phyloP scores from a whole-genome alignment of 2,113 vertebrate species.

The Capra hircus region DNA sequence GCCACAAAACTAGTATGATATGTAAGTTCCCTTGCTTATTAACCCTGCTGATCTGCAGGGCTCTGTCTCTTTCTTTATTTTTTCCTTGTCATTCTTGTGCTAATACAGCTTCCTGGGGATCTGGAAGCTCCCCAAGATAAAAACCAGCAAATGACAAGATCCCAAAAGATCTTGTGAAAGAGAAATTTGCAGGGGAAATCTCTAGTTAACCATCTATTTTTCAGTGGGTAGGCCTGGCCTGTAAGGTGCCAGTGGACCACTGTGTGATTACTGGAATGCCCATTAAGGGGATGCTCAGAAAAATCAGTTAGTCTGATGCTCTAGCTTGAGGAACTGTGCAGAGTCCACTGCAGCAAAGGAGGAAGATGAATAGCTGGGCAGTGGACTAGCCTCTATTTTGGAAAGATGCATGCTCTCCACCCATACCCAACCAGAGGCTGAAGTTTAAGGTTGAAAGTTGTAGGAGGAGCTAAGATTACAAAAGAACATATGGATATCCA shows the following conservation, averaged over 20 bases:
- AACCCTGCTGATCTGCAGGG: neutral
- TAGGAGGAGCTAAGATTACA: neutral
- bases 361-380: neutral
- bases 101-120: neutral
- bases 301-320: neutral
- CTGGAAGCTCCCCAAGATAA: neutral
- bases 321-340: neutral
- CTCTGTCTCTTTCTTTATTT: neutral
- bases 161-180: neutral
- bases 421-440: neutral
- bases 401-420: neutral
- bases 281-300: neutral
- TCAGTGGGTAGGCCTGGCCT: neutral
- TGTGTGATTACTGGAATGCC: neutral
- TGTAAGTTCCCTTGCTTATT: neutral
- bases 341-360: neutral
- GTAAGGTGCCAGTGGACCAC: neutral
- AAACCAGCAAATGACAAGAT: neutral
- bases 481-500: neutral
- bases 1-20: neutral
- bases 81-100: neutral
- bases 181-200: neutral
- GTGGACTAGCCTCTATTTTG: neutral
- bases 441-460: neutral
- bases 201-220: neutral